Base-by-base conservation (phyloP, 92 coral and sea anemone species). In the Phenganax marumi region DNA sequence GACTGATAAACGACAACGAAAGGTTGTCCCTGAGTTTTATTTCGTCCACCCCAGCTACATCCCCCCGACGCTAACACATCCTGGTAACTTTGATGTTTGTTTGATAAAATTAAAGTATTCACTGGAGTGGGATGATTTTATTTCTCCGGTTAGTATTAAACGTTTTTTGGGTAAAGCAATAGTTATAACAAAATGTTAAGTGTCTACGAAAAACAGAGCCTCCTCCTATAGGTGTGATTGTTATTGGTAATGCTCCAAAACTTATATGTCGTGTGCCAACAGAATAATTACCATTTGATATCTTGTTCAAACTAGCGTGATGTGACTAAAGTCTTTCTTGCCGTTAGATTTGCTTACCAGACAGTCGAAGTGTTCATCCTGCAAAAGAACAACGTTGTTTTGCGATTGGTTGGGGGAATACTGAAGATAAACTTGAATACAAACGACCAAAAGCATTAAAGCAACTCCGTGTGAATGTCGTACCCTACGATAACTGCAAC, bases 21-120 rank as follows among this genome's bases (percentile, higher is more conserved):
- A 78, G 66, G 88, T 95, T 50, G 72, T 87, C 8, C 87, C 89
- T 16, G 93, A 92, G 68, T 84, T 43, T 64, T 73, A 90, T 24
- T 81, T 77, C 72, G 43, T 88, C 12, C 98, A 95, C 77, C 98
- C 98, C 11, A 91, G 87, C 1, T 92, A 75, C 64, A 58, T 68
- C 54, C 56, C 85, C 9, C 92, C 92, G 5, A 63, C 72, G 21
- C 16, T 5, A 16, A 53, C 73, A 33, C 46, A 50, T 69, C 87
- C 93, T 10, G 98, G 98, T 0, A 91, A 95, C 76, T 95, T 86
- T 79, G 98, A 95, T 69, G 87, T 95, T 60, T 93, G 91, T 39
- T 62, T 95, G 65, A 81, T 95, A 55, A 89, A 95, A 86, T 91
- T 95, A 81, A 92, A 92, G 86, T 75, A 97, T 50, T 93, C 97